Conservation (phyloP, 1,140 invertebrate genomes). For the Atopsyche davidsoni region DNA sequence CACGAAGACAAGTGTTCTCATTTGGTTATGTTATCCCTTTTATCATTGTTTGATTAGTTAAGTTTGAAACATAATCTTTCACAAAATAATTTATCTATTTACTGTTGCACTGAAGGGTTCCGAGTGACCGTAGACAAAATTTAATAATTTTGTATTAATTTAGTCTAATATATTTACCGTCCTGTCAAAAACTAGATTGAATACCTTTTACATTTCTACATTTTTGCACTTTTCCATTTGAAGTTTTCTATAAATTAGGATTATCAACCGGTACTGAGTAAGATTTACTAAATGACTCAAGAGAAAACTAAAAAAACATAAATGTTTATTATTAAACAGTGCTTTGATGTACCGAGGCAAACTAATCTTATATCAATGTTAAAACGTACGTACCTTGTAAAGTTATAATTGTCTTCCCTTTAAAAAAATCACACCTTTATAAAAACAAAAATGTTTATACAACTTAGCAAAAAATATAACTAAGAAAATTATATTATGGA, state of each 20-base stretch:
- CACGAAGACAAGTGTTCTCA: too few relatives aligned
- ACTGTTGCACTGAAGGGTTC: too few relatives aligned
- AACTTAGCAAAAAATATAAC: conserved; percentile 7
- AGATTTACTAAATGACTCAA: neutral
- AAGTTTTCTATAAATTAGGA: conserved; percentile 16
- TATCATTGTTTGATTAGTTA: too few relatives aligned
- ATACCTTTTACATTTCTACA: conserved; percentile 25
- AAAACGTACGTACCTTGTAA: conserved; percentile 15
- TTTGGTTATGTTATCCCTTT: too few relatives aligned
- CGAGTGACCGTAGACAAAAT: too few relatives aligned
- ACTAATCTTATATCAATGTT: neutral
- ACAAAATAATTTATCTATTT: too few relatives aligned
- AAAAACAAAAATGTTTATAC: conserved; percentile 17
- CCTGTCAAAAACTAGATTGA: conserved; percentile 20
- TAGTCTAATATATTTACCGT: conserved; percentile 26
- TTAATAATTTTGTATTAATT: conserved; percentile 17
- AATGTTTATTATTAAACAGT: neutral
- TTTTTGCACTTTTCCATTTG: conserved; percentile 30
- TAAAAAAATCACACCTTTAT: conserved; percentile 11
- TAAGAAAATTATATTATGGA: conserved; percentile 8
- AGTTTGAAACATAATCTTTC: too few relatives aligned
- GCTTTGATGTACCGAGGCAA: neutral
- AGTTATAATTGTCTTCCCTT: conserved; percentile 26
- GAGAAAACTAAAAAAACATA: neutral
- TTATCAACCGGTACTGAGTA: neutral